These are phyloP conservation scores for Hyles vespertilio DNA, from an alignment of 1,140 invertebrate genomes.

Conservation along the genomic window DNA sequence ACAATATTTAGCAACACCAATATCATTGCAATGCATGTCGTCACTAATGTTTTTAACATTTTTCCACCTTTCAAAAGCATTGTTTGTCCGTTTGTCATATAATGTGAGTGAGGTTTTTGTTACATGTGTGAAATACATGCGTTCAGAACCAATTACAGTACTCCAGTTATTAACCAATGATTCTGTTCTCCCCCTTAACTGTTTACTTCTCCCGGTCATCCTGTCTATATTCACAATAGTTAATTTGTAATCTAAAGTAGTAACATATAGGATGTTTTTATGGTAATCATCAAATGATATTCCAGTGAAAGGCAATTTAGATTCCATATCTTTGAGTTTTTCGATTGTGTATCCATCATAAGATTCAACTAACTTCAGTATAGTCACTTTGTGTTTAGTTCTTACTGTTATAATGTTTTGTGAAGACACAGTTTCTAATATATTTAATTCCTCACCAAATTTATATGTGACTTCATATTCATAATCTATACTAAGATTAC, in stretches of 20 bases:
- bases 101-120: conserved; percentile 37
- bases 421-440: conserved; percentile 50
- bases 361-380: conserved; percentile 37
- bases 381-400: conserved; percentile 49
- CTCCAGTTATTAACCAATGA: conserved; percentile 55
- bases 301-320: conserved; percentile 46
- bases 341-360: conserved; percentile 35
- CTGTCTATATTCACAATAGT: conserved; percentile 58
- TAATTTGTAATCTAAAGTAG: conserved; percentile 44
- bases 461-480: conserved; percentile 32
- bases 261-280: conserved; percentile 58
- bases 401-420: conserved; percentile 47
- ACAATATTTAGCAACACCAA: conserved; percentile 41
- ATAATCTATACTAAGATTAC: conserved; percentile 28
- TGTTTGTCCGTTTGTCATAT: conserved; percentile 57
- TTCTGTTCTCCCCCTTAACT: conserved; percentile 31
- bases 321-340: conserved; percentile 44
- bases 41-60: conserved; percentile 41
- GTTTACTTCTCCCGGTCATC: conserved; percentile 41
- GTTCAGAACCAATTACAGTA: conserved; percentile 39
- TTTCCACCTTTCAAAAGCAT: conserved; percentile 33
- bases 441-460: conserved; percentile 41
- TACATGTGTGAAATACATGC: conserved; percentile 43
- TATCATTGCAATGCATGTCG: conserved; percentile 46
- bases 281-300: conserved; percentile 60